Percentiles rank a stretch among this genome's conserved stretches.
phyloP scores from a whole-genome alignment of 2,113 vertebrate genomes.

The Rynchops niger region DNA sequence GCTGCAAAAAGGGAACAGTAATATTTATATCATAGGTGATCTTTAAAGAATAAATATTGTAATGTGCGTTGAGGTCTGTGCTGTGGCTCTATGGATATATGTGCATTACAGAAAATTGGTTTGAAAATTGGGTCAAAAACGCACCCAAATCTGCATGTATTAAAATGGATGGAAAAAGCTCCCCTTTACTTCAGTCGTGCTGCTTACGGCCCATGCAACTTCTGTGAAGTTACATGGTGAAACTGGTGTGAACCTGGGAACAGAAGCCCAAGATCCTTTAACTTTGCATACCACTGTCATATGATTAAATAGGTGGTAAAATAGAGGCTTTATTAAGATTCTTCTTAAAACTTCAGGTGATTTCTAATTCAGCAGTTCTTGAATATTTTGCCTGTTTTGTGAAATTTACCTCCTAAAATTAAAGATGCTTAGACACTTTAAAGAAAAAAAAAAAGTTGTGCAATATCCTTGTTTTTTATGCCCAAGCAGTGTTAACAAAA shows the following conservation, averaged over 20 bases:
- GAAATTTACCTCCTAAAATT: background rate
- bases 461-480: background rate
- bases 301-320: background rate
- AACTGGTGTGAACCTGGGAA: background rate
- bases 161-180: background rate
- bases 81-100: background rate
- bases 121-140: background rate
- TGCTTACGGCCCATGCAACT: background rate
- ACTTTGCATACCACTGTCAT: background rate
- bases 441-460: background rate
- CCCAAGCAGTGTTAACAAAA: background rate
- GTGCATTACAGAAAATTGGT: background rate
- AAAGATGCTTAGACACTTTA: background rate
- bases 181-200: background rate
- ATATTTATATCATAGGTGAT: background rate
- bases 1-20: background rate
- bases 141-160: background rate
- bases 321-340: background rate
- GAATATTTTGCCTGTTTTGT: background rate
- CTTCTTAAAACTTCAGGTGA: background rate
- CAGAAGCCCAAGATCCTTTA: background rate
- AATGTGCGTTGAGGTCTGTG: background rate
- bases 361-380: background rate
- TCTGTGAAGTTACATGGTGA: background rate
- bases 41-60: background rate